These are phyloP conservation scores for Drosophila neutralis DNA, from an alignment of 2,888 invertebrate genomes.

Conservation along the genomic window DNA sequence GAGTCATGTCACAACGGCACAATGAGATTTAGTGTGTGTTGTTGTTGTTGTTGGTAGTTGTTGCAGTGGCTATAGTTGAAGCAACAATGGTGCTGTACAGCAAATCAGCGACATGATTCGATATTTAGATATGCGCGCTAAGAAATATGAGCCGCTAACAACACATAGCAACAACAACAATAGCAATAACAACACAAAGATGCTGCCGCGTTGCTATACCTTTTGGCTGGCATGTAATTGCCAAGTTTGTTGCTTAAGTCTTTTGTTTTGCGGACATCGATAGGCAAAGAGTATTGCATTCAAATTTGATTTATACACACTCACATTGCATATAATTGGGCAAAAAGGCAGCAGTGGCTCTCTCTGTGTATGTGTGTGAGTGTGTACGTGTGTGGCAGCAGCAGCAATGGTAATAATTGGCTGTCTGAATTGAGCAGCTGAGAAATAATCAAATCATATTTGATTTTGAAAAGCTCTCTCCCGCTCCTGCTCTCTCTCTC, in stretches of 20 bases:
- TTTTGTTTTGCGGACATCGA: conserved; percentile 73
- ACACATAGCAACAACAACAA: conserved; percentile 57
- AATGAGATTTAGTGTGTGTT: conserved; percentile 76
- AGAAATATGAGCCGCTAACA: conserved; percentile 80
- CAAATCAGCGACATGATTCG: conserved; percentile 80
- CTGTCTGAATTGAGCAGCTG: conserved; percentile 43
- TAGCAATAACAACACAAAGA: conserved; percentile 58
- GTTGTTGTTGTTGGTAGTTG: conserved; percentile 38
- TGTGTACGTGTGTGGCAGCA: conserved; percentile 5
- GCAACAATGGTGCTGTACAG: conserved; percentile 72
- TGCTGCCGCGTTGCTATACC: conserved; percentile 54
- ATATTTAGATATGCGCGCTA: conserved; percentile 79
- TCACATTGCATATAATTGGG: conserved; percentile 72
- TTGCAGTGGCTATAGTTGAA: conserved; percentile 18
- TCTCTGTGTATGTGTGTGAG: background rate
- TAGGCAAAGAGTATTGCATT: conserved; percentile 68
- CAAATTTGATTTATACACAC: conserved; percentile 78
- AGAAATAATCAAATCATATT: conserved; percentile 35
- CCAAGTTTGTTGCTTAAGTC: conserved; percentile 80
- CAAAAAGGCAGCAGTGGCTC: conserved; percentile 67
- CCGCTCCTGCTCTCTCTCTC: background rate
- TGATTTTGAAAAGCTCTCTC: conserved; percentile 26
- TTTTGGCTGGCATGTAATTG: conserved; percentile 70
- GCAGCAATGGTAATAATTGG: conserved; percentile 52
- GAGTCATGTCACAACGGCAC: conserved; percentile 81